Percentiles rank a stretch among this genome's conserved stretches.
phyloP scores from a whole-genome alignment of 37 sponge, comb jelly and placozoan genomes.

The Bolinopsis microptera region DNA sequence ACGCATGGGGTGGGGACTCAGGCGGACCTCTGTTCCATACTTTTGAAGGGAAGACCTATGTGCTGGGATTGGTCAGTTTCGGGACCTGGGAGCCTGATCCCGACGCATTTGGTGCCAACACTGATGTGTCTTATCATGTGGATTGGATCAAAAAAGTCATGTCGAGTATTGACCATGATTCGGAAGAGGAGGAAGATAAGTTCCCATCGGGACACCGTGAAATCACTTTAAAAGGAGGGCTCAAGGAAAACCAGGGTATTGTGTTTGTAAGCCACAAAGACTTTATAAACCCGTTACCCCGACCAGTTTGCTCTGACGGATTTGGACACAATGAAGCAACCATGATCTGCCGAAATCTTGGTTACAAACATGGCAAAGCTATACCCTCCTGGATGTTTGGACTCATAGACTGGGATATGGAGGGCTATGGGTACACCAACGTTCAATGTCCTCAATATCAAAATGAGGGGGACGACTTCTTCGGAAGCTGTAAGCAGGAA shows the following conservation, averaged over 20 bases:
- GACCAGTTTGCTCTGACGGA: neutral
- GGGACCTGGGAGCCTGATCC: neutral
- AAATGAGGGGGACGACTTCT: no score
- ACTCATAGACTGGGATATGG: no score
- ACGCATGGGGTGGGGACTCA: neutral
- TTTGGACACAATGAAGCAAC: neutral
- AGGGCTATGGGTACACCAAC: no score
- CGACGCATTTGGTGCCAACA: neutral
- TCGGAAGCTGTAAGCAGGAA: no score
- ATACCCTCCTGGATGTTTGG: neutral
- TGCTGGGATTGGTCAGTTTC: neutral
- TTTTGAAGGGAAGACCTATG: neutral
- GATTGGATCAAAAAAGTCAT: neutral
- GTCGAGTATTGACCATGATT: neutral
- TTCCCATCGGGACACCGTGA: neutral
- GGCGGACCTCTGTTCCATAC: neutral
- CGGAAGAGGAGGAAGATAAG: neutral
- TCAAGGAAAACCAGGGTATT: neutral
- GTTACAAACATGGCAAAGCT: neutral
- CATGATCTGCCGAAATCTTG: neutral
- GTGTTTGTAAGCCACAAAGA: neutral
- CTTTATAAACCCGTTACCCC: no score
- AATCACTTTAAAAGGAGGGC: neutral
- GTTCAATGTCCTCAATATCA: no score
- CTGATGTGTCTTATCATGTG: neutral